Evolutionary conservation across 2,113 vertebrate genomes (phyloP).

Genomic region (Thamnaconus septentrionalis): DNA sequence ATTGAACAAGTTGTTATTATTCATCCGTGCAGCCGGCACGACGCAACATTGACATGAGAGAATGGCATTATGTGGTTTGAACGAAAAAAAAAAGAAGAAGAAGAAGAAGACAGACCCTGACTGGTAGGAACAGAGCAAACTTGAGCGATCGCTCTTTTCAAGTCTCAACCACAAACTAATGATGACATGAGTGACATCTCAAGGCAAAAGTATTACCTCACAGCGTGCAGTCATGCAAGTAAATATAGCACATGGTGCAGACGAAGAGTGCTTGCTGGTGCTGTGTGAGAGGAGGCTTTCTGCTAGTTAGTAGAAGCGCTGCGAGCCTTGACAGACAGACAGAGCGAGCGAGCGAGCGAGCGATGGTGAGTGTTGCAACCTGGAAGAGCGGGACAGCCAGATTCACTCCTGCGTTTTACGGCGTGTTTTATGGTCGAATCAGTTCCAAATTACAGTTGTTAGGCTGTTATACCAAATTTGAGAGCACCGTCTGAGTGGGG

Average conservation of each 20-base stretch:
- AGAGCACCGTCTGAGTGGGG: conserved; percentile 3
- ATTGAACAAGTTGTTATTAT: conserved; percentile 30
- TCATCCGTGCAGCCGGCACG: conserved; percentile 13
- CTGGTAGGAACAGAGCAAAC: conserved; percentile 29
- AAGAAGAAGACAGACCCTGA: conserved; percentile 24
- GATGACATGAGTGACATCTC: conserved; percentile 60
- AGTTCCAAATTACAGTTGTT: conserved; percentile 35
- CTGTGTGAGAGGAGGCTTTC: conserved; percentile 34
- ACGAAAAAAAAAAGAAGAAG: too few relatives aligned
- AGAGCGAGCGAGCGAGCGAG: background rate
- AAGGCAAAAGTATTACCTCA: conserved; percentile 66
- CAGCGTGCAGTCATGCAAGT: conserved; percentile 69
- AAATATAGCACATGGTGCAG: conserved; percentile 19
- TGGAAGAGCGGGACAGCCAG: conserved; percentile 50
- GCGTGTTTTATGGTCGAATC: conserved; percentile 31
- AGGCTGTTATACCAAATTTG: conserved; percentile 25
- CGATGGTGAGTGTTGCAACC: conserved; percentile 66
- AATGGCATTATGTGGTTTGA: too few relatives aligned
- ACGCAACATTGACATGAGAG: conserved; percentile 28
- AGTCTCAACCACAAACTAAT: too few relatives aligned
- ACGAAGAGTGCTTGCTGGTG: conserved; percentile 26
- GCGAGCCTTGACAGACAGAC: conserved; percentile 57
- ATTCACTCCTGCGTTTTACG: conserved; percentile 38
- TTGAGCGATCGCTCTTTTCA: conserved; percentile 9
- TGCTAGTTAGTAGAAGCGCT: conserved; percentile 60